Evolutionary conservation across 2,797 vertebrate species (phyloP).

Genomic region (Cercopithecus petaurista): DNA sequence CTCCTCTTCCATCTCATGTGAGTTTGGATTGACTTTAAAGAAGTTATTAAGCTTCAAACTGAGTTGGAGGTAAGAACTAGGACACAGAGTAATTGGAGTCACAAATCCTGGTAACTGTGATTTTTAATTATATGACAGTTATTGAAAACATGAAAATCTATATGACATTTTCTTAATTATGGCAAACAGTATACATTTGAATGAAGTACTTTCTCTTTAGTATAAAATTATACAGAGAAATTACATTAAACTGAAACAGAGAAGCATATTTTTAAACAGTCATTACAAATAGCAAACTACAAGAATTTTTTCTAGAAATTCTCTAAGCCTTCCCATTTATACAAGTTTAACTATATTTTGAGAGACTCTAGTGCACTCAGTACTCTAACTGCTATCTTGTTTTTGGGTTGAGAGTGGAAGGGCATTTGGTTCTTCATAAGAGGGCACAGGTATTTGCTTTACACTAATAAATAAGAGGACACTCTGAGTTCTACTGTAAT

Average conservation of each 20-base stretch:
- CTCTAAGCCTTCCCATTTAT: background rate
- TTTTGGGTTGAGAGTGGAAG: background rate
- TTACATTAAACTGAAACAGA: background rate
- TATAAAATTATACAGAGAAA: background rate
- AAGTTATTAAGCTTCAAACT: background rate
- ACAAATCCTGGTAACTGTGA: background rate
- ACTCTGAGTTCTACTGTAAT: background rate
- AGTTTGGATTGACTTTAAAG: background rate
- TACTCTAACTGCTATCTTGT: background rate
- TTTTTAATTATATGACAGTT: background rate
- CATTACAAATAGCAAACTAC: background rate
- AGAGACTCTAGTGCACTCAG: background rate
- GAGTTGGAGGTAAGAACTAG: background rate
- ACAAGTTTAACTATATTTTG: background rate
- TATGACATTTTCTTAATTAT: background rate
- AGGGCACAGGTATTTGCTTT: background rate
- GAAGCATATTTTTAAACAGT: background rate
- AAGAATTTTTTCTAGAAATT: background rate
- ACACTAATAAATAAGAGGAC: background rate
- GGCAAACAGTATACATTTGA: background rate
- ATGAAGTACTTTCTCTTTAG: background rate
- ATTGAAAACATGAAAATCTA: background rate
- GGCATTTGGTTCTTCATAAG: background rate
- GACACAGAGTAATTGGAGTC: background rate
- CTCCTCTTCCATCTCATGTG: background rate